Percentiles rank a stretch among this genome's conserved stretches.
phyloP scores from a whole-genome alignment of 2,113 vertebrate species.

The Falcunculus frontatus region DNA sequence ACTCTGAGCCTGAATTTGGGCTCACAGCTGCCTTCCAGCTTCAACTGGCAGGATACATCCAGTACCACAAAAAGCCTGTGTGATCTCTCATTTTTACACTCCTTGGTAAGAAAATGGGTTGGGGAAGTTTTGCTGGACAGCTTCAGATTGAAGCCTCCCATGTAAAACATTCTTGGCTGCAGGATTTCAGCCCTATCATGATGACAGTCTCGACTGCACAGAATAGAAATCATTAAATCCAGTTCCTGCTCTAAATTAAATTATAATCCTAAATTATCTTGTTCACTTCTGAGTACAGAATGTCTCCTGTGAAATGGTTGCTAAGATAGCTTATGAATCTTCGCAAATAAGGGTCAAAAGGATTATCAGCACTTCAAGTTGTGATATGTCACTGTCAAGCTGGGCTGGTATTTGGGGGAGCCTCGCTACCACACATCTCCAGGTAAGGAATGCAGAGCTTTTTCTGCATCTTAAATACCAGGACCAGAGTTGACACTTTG shows the following conservation, averaged over 20 bases:
- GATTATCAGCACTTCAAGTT: background rate
- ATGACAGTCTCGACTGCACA: background rate
- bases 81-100: background rate
- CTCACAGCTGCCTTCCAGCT: background rate
- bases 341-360: background rate
- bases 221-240: background rate
- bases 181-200: background rate
- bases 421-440: background rate
- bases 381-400: background rate
- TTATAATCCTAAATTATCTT: background rate
- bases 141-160: background rate
- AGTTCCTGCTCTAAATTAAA: background rate
- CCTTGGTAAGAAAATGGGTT: background rate
- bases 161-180: background rate
- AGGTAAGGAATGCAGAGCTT: background rate
- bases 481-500: background rate
- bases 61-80: background rate
- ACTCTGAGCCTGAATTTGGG: background rate
- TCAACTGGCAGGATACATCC: background rate
- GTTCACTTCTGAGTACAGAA: background rate
- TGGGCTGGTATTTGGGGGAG: background rate
- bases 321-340: background rate
- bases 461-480: background rate
- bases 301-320: background rate
- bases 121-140: background rate